Conservation (phyloP, 1,140 invertebrate genomes). For the Pogonus chalceus region DNA sequence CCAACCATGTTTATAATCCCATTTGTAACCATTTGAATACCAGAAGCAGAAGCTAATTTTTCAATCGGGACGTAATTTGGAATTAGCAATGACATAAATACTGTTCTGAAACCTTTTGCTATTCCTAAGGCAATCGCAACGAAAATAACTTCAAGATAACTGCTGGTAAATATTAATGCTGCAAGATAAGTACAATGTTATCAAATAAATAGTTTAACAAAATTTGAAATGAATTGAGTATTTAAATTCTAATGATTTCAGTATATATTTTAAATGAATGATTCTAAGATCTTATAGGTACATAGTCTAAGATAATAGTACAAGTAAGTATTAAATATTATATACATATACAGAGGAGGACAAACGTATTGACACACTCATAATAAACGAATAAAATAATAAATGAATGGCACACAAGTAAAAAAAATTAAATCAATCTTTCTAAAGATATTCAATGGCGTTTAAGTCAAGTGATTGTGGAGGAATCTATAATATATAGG, state of each 20-base stretch:
- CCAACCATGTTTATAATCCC: conserved; percentile 32
- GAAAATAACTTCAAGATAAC: conserved; percentile 16
- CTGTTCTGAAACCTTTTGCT: conserved; percentile 52
- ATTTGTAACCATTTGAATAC: conserved; percentile 49
- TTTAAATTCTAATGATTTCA: not conserved
- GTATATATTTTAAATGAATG: not conserved
- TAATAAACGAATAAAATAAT: too few relatives aligned
- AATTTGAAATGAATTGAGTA: not conserved
- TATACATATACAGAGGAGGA: too few relatives aligned
- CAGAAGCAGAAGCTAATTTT: conserved; percentile 48
- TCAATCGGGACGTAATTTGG: conserved; percentile 52
- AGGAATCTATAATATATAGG: too few relatives aligned
- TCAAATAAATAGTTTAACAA: not conserved
- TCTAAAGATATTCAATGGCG: too few relatives aligned
- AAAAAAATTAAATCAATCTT: too few relatives aligned
- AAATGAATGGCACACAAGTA: too few relatives aligned
- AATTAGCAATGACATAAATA: conserved; percentile 55
- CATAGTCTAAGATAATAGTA: too few relatives aligned
- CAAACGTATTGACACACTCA: too few relatives aligned
- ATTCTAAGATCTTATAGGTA: too few relatives aligned
- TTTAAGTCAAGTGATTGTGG: too few relatives aligned
- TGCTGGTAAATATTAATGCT: conserved; percentile 18
- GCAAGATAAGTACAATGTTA: conserved; percentile 5
- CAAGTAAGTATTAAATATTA: too few relatives aligned
- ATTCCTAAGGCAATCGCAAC: conserved; percentile 48